Percentiles rank a stretch among this genome's conserved stretches.
These are phyloP conservation scores for Alitta virens DNA, from an alignment of 2,888 invertebrate genomes.

Conservation along the genomic window DNA sequence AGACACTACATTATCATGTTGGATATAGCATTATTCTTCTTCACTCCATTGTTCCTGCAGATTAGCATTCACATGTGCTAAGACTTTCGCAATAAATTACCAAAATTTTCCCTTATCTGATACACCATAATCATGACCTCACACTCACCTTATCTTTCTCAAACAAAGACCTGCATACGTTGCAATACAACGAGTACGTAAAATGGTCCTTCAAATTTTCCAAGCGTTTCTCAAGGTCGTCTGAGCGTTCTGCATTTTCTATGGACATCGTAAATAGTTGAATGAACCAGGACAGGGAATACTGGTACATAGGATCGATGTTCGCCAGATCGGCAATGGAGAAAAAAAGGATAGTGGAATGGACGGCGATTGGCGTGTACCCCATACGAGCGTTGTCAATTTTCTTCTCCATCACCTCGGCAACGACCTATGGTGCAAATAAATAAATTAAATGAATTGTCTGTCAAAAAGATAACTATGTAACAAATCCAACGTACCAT, in stretches of 20 bases:
- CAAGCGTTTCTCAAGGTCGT: slow-evolving; percentile 50
- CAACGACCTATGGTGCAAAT: slow-evolving; percentile 41
- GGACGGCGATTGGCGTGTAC: slow-evolving; percentile 57
- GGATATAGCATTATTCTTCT: too few relatives aligned
- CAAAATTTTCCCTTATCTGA: too few relatives aligned
- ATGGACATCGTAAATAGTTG: slow-evolving; percentile 58
- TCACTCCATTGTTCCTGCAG: too few relatives aligned
- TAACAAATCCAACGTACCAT: too few relatives aligned
- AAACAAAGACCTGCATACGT: slow-evolving; percentile 59
- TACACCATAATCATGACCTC: too few relatives aligned
- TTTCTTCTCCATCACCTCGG: slow-evolving; percentile 58
- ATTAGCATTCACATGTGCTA: too few relatives aligned
- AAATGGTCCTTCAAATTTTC: slow-evolving; percentile 55
- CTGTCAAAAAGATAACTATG: too few relatives aligned
- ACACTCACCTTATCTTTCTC: slow-evolving; percentile 58
- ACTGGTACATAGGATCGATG: slow-evolving; percentile 61
- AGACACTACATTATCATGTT: too few relatives aligned
- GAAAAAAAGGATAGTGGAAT: slow-evolving; percentile 59
- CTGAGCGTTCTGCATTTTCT: slow-evolving; percentile 58
- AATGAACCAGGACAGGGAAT: slow-evolving; percentile 60
- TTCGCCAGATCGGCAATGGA: slow-evolving; percentile 59
- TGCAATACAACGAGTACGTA: slow-evolving; percentile 59
- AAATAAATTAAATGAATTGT: neutral
- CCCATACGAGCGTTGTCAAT: slow-evolving; percentile 58
- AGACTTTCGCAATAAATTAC: too few relatives aligned